phyloP scores from a whole-genome alignment of 1,140 invertebrate species.

The Pygmarrhopalites habei region DNA sequence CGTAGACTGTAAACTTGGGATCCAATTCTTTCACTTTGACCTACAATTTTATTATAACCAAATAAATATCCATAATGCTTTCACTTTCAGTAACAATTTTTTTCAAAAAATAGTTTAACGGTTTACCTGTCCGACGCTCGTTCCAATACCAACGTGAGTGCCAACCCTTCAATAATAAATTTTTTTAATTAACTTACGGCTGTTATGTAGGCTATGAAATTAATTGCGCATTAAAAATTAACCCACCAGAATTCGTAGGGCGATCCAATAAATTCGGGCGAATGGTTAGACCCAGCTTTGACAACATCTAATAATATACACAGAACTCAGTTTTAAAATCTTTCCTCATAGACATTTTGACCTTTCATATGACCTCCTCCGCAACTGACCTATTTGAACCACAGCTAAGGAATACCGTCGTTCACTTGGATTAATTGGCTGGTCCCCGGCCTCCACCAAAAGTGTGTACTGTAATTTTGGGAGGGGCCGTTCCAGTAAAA shows the following conservation, averaged over 20 bases:
- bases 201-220: not conserved
- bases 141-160: slow-evolving; percentile 69
- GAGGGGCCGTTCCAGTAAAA: slow-evolving; percentile 59
- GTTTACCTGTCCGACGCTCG: slow-evolving; percentile 73
- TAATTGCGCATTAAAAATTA: slow-evolving; percentile 41
- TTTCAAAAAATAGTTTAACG: not conserved
- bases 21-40: slow-evolving; percentile 62
- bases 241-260: slow-evolving; percentile 87
- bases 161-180: too few relatives aligned
- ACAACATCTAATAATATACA: slow-evolving; percentile 49
- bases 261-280: slow-evolving; percentile 73
- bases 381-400: slow-evolving; percentile 66
- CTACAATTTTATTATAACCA: not conserved
- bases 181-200: too few relatives aligned
- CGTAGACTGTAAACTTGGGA: slow-evolving; percentile 60
- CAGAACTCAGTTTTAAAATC: slow-evolving; percentile 69
- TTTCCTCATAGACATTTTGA: slow-evolving; percentile 65
- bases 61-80: too few relatives aligned
- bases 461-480: slow-evolving; percentile 62
- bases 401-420: slow-evolving; percentile 71
- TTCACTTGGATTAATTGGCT: slow-evolving; percentile 68
- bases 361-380: slow-evolving; percentile 68
- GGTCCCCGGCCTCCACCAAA: slow-evolving; percentile 71
- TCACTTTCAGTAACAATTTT: not conserved
- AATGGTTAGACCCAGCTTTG: slow-evolving; percentile 24